Base-by-base conservation (phyloP, 2,797 vertebrate species). In the Paguma larvata region DNA sequence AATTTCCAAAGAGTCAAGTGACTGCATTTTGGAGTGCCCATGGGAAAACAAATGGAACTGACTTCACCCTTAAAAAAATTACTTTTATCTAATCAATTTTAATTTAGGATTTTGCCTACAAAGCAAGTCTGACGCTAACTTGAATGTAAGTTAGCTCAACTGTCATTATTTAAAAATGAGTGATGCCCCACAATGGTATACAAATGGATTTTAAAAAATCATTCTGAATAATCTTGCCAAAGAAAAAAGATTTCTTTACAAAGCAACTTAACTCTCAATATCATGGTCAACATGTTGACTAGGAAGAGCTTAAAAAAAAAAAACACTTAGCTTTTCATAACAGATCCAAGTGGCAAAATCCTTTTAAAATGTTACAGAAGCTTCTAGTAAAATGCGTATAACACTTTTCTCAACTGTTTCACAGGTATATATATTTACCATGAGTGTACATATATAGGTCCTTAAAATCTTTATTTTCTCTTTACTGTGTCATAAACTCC, bases 31-130 rank as follows among this genome's bases (percentile, higher is more conserved):
- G 23, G 2, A 65, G 19, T 63, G 82, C 44, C n/a, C 41, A 80
- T 32, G 34, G n/a, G 10, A 95, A 97, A 96, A 84, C 16, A 89
- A 93, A 92, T 6, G 48, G 16, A 90, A 62, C 1, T 70, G 48
- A 86, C 11, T 23, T 90, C 65, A 96, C 19, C 89, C 51, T 94
- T 65, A 77, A 85, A 89, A 89, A 87, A 9, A 85, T 84, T 80
- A 89, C 86, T n/a, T 94, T 73, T 27, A 65, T 41, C 86, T 84
- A 79, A 65, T 65, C 62, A 82, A 92, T 96, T 73, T 68, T 96
- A 97, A 85, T 15, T 34, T 68, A 67, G 41, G n/a, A 91, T 91
- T 91, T 93, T 84, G 85, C 30, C 51, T 48, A 86, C 19, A 59
- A 92, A 94, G 15, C 25, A 73, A 68, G 34, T 77, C 12, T 82